phyloP scores from a whole-genome alignment of 2,113 vertebrate species.

The Geococcyx californianus region DNA sequence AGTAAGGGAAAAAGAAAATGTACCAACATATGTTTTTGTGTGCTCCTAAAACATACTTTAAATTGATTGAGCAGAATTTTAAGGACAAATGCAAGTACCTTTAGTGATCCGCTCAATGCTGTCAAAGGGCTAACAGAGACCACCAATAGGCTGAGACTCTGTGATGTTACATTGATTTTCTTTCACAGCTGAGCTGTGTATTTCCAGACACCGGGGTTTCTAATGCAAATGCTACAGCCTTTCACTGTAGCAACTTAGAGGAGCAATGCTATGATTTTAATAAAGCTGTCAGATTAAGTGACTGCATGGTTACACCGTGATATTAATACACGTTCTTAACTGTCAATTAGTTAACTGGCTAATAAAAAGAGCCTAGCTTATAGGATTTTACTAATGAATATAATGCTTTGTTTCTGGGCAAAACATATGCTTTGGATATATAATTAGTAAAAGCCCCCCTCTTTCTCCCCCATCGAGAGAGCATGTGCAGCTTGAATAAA shows the following conservation, averaged over 20 bases:
- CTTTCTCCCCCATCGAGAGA: conserved; percentile 67
- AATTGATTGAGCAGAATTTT: neutral
- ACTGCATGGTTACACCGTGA: conserved; percentile 73
- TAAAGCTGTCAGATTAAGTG: conserved; percentile 81
- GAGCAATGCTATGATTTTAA: conserved; percentile 68
- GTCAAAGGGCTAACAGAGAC: neutral
- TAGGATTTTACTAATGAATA: conserved; percentile 87
- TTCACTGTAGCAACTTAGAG: conserved; percentile 9
- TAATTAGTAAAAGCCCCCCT: conserved; percentile 77
- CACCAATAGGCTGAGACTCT: neutral
- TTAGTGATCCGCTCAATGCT: neutral
- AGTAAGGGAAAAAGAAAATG: neutral
- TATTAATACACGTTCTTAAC: conserved; percentile 86
- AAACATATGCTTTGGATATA: conserved; percentile 86
- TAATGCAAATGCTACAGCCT: conserved; percentile 19
- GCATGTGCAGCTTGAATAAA: conserved; percentile 83
- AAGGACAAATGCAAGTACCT: neutral
- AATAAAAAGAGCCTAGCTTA: conserved; percentile 84
- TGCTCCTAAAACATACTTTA: neutral
- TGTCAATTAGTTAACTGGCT: conserved; percentile 91
- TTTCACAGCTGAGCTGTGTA: neutral
- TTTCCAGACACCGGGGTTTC: neutral
- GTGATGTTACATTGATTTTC: neutral
- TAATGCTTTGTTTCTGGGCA: conserved; percentile 87
- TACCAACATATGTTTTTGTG: neutral